Percentiles rank a stretch among this genome's conserved stretches.
Conservation (phyloP, 1,140 invertebrate genomes). For the Drosophila melanica region DNA sequence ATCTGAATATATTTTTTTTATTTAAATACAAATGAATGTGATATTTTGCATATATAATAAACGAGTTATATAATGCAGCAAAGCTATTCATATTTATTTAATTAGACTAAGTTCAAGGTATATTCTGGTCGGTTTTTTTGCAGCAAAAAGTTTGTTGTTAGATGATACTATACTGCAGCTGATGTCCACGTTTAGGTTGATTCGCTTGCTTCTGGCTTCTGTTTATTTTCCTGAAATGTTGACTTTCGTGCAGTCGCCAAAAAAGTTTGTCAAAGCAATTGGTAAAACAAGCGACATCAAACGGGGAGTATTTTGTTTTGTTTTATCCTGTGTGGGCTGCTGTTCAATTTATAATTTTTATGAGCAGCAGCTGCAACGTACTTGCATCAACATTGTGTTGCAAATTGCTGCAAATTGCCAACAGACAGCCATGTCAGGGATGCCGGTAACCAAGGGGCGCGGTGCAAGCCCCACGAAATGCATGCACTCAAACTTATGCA, state of each 20-base stretch:
- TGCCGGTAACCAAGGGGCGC: conserved; percentile 11
- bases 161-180: not conserved
- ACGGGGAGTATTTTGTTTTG: not conserved
- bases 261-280: conserved; percentile 10
- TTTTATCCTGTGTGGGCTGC: not conserved
- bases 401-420: too few species aligned
- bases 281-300: not conserved
- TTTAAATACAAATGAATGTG: too few species aligned
- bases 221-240: conserved; percentile 3
- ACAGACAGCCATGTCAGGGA: conserved; percentile 12
- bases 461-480: conserved; percentile 6
- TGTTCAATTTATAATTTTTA: conserved; percentile 70
- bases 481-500: conserved; percentile 33
- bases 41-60: too few species aligned
- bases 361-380: conserved; percentile 57
- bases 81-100: too few species aligned
- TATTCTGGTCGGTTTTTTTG: too few species aligned
- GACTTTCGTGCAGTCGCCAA: not conserved
- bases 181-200: not conserved
- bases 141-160: not conserved
- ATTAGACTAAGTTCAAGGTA: too few species aligned
- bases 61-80: too few species aligned
- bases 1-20: too few species aligned
- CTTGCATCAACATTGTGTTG: too few species aligned
- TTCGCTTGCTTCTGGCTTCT: not conserved